These are phyloP conservation scores for Pocillopora damicornis DNA, from an alignment of 64 coral and sea anemone species.

Conservation along the genomic window DNA sequence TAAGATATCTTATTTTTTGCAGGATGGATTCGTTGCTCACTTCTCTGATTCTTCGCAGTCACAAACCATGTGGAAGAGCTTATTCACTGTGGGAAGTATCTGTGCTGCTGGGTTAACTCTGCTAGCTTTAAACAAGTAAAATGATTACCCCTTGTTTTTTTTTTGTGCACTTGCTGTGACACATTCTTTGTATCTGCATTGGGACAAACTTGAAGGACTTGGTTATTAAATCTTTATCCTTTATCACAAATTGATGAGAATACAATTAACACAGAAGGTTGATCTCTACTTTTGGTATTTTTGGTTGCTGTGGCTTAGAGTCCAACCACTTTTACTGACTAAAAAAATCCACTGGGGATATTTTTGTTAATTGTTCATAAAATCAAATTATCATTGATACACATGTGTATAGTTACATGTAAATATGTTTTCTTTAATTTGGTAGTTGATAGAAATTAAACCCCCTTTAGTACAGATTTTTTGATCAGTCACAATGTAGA, in stretches of 20 bases:
- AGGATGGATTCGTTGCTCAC: slow-evolving; percentile 62
- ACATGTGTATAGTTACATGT: too few species aligned
- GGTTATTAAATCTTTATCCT: neutral
- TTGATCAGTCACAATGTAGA: slow-evolving; percentile 20
- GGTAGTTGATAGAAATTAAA: neutral
- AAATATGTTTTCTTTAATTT: neutral
- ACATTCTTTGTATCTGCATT: slow-evolving; percentile 36
- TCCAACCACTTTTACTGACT: too few species aligned
- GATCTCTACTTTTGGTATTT: neutral
- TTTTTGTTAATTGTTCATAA: too few species aligned
- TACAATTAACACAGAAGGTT: too few species aligned
- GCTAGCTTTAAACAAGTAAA: slow-evolving; percentile 60
- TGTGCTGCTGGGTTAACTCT: slow-evolving; percentile 65
- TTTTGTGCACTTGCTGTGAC: neutral
- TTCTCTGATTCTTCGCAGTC: slow-evolving; percentile 62
- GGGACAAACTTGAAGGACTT: slow-evolving; percentile 1
- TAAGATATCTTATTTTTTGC: neutral
- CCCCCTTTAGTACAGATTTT: neutral
- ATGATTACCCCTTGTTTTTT: neutral
- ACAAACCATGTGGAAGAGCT: slow-evolving; percentile 54
- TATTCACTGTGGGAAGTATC: slow-evolving; percentile 63
- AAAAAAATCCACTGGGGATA: too few species aligned
- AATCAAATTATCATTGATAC: too few species aligned
- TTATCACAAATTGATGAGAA: neutral
- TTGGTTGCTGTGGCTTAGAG: neutral